Percentiles rank a stretch among this genome's conserved stretches.
Conservation (phyloP, 2,113 vertebrate species). For the Mus spicilegus region DNA sequence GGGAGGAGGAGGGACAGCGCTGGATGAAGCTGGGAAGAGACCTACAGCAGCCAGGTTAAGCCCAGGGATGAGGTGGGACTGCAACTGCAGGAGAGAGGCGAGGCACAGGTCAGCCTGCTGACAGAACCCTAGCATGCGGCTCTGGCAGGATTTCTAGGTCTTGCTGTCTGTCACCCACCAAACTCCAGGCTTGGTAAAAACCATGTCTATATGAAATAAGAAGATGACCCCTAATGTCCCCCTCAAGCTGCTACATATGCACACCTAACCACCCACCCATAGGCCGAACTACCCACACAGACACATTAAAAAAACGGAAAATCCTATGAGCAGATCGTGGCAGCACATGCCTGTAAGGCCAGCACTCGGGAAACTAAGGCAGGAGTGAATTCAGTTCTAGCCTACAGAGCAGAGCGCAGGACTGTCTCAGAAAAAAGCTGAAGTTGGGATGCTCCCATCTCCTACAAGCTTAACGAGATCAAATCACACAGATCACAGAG, state of each 20-base stretch:
- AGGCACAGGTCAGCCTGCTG: background rate
- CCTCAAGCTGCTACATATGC: background rate
- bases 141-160: no score
- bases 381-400: background rate
- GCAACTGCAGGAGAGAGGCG: constrained; percentile 86
- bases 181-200: background rate
- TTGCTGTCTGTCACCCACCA: background rate
- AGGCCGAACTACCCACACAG: background rate
- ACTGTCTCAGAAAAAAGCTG: background rate
- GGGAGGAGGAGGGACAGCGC: constrained; percentile 89
- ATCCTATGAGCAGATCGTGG: no score
- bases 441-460: background rate
- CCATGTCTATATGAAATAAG: background rate
- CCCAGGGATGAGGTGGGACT: constrained; percentile 96
- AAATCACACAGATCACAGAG: background rate
- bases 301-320: background rate
- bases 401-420: background rate
- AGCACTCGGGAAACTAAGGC: background rate
- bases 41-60: constrained; percentile 95
- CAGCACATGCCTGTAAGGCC: background rate
- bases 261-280: background rate
- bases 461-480: background rate
- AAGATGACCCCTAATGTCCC: no score
- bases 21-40: constrained; percentile 95
- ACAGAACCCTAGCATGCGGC: background rate